A percentile compares a stretch with the other conserved stretches of the same genome.
Conservation (phyloP, 2,888 invertebrate species). For the Drosophila yooni region DNA sequence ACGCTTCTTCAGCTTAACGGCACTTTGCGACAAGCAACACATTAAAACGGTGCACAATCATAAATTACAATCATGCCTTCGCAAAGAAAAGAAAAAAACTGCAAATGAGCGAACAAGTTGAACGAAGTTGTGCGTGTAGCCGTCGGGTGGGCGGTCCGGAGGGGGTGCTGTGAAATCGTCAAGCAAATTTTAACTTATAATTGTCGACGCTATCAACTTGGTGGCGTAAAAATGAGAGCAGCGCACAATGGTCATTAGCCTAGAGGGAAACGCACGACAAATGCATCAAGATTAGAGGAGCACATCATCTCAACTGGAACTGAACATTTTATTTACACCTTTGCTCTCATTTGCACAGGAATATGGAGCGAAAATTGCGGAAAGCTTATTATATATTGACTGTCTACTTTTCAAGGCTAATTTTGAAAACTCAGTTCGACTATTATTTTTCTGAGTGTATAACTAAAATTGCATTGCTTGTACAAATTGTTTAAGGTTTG, state of each 20-base stretch:
- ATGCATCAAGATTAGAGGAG: conserved; percentile 4
- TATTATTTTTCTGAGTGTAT: background rate
- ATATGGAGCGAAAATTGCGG: background rate
- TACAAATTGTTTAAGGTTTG: background rate
- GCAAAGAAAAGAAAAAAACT: background rate
- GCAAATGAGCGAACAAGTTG: conserved; percentile 3
- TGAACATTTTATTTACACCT: background rate
- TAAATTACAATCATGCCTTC: conserved; percentile 42
- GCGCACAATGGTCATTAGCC: conserved; percentile 10
- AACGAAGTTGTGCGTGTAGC: background rate
- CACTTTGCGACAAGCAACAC: conserved; percentile 38
- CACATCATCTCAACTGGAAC: background rate
- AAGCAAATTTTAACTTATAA: conserved; percentile 48
- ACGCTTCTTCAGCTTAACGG: conserved; percentile 41
- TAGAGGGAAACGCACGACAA: background rate
- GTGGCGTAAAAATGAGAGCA: conserved; percentile 1
- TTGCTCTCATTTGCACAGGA: background rate
- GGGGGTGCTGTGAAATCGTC: conserved; percentile 11
- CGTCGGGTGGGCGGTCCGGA: background rate
- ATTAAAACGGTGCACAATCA: conserved; percentile 37
- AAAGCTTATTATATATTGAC: background rate
- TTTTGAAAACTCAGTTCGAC: background rate
- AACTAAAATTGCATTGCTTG: background rate
- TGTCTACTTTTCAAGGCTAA: no score
- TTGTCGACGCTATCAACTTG: conserved; percentile 14